These are phyloP conservation scores for Steinernema feltiae DNA, from an alignment of 1,140 invertebrate genomes.

Conservation along the genomic window DNA sequence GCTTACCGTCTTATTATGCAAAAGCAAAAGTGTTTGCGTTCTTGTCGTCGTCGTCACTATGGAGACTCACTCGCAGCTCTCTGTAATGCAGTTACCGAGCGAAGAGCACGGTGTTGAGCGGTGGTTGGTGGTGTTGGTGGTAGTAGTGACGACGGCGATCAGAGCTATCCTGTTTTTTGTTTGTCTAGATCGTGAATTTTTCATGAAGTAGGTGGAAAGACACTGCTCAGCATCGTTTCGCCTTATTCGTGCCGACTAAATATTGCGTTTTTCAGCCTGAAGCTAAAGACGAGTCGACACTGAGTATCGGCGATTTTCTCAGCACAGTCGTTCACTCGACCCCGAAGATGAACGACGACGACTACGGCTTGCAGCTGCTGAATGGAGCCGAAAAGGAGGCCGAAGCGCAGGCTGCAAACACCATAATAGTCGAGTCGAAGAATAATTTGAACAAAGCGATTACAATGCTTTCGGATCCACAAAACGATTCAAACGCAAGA, in stretches of 20 bases:
- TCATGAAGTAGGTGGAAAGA: too few species aligned
- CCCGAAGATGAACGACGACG: slow-evolving; percentile 8
- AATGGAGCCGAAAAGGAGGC: background rate
- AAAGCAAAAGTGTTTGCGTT: background rate
- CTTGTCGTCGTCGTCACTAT: too few species aligned
- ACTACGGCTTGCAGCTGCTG: background rate
- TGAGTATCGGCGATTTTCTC: background rate
- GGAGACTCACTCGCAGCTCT: too few species aligned
- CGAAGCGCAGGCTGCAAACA: background rate
- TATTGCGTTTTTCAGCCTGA: slow-evolving; percentile 4
- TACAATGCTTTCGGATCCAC: background rate
- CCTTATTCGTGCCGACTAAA: background rate
- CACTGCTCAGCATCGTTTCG: too few species aligned
- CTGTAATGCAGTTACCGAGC: too few species aligned
- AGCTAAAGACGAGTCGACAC: background rate
- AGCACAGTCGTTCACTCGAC: background rate
- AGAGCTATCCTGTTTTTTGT: too few species aligned
- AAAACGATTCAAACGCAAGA: background rate
- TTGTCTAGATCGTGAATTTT: too few species aligned
- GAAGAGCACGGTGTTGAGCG: too few species aligned
- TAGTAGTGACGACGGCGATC: too few species aligned
- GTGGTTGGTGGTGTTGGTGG: too few species aligned
- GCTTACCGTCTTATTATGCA: slow-evolving; percentile 6
- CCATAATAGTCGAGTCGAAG: background rate
- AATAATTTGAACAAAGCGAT: background rate